Base-by-base conservation (phyloP, 2,888 invertebrate species). In the Chrysodeixis includens region DNA sequence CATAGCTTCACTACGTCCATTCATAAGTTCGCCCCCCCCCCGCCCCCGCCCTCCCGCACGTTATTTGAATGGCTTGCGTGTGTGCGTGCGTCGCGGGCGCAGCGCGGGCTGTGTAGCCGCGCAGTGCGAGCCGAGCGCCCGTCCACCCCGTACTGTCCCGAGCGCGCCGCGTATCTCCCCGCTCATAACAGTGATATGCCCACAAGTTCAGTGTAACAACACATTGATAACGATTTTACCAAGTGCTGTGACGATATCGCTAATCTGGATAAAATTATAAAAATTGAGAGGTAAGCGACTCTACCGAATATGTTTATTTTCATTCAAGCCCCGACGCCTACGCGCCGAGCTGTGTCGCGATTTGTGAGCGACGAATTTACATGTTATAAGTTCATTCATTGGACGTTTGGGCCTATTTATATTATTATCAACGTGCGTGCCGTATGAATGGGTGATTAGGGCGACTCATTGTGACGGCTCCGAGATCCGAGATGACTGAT, bases 331-430 rank as follows among this genome's bases (percentile, higher is more conserved):
- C 78, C 86, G 87, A 90, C 93, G 92, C 94, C 94, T 92, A 93
- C 93, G 93, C 94, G 83, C 87, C 79, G 84, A 79, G 88, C 91
- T 89, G 83, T 91, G 93, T 93, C 92, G 93, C 94, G 93, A 94
- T 94, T 94, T 92, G 90, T 90, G 91, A 93, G 88, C 92, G 91
- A 93, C 93, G 91, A 93, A 93, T 94, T 94, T 94, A 93, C 93
- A 94, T 94, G 92, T 90, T 92, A 91, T 92, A 92, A 90, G 90
- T 92, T 92, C 93, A 93, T 94, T 94, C 93, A 93, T 92, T 88
- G 90, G 85, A 88, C 86, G 88, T 87, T 89, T 86, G 88, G 88
- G 85, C 87, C 88, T 92, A 92, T 93, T 93, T 93, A 91, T 93
- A 92, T 90, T 90, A 89, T 89, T 90, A 92, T 92, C 90, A 87